Evolutionary conservation across 2,888 invertebrate genomes (phyloP), one percentile per base, ranked within the genome.

Genomic region (Callyntrura guangdongensis): DNA sequence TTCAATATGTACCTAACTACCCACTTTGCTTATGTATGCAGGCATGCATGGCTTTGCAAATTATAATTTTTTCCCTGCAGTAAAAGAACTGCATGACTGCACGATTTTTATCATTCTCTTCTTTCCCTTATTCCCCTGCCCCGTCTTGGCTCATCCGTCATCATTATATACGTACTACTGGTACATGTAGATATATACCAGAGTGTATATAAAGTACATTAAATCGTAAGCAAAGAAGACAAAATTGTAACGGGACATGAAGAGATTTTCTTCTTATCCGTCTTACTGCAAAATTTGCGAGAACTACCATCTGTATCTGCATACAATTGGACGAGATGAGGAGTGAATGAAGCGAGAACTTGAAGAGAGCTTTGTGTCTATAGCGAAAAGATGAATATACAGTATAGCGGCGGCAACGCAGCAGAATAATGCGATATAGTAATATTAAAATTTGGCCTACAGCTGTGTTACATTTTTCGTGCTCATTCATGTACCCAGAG

Each of bases 211-310:
- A 36, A 14, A 67, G 67, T 67, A 67, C 22, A 67, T 25, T 67
- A 61, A 64, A 25, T 36, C 36, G 6, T 36, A 36, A 36, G 36
- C 36, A 25, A 69, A 69, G 8, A 69, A 69, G 67, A 67, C 25
- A 86, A 27, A 82, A 67, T 59, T n/a, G 72, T 89, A 89, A 89
- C 89, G 89, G 89, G 89, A 89, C 89, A 89, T 86, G 25, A 36
- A 22, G n/a, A 77, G 36, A 53, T 64, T 6, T 64, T 25, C 64
- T 25, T 22, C 36, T 36, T 36, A 2, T 36, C 6, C 36, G 20
- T 22, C 12, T 8, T 64, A 8, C 53, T 53, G 53, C 11, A 53
- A n/a, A 47, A 53, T 64, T 36, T 36, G 22, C 22, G 64, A 64
- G 36, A 36, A 36, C 3, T 36, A 36, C 36, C 2, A 36, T 36